A percentile compares a stretch with the other conserved stretches of the same genome.
phyloP scores from a whole-genome alignment of 2,888 invertebrate species.

The Dasypogon diadema region DNA sequence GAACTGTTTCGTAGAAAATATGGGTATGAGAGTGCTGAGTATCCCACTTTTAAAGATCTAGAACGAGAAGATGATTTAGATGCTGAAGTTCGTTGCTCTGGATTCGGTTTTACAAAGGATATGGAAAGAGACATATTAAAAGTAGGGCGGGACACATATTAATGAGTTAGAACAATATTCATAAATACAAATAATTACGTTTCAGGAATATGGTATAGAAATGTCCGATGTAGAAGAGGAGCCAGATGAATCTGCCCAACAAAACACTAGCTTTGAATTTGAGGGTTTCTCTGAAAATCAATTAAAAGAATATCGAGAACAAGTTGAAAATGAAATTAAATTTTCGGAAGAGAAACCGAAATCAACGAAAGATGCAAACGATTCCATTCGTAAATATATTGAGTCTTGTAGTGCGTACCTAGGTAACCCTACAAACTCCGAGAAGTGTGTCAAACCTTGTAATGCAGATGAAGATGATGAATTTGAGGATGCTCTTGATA shows the following conservation, averaged over 20 bases:
- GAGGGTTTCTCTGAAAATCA: constrained; percentile 62
- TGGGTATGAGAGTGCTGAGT: constrained; percentile 86
- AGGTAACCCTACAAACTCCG: constrained; percentile 60
- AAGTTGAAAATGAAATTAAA: constrained; percentile 66
- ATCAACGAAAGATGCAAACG: constrained; percentile 67
- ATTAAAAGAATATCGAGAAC: constrained; percentile 64
- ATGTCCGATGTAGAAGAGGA: constrained; percentile 63
- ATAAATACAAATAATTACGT: constrained; percentile 37
- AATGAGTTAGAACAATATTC: background rate
- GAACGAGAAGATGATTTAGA: constrained; percentile 87
- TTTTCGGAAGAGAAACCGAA: constrained; percentile 70
- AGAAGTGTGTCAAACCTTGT: constrained; percentile 40
- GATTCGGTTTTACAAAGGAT: constrained; percentile 88
- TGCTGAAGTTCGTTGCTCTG: constrained; percentile 90
- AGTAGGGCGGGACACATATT: constrained; percentile 61
- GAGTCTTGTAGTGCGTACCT: constrained; percentile 67
- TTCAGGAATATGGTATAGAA: constrained; percentile 71
- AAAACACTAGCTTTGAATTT: constrained; percentile 61
- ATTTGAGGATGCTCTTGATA: constrained; percentile 53
- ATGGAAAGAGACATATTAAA: constrained; percentile 80
- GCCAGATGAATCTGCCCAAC: constrained; percentile 62
- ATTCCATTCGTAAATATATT: constrained; percentile 66
- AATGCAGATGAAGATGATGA: constrained; percentile 30
- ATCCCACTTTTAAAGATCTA: constrained; percentile 81
- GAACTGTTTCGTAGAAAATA: constrained; percentile 93